Conservation (phyloP, 2,888 invertebrate species). For the Drosophila mulleri region DNA sequence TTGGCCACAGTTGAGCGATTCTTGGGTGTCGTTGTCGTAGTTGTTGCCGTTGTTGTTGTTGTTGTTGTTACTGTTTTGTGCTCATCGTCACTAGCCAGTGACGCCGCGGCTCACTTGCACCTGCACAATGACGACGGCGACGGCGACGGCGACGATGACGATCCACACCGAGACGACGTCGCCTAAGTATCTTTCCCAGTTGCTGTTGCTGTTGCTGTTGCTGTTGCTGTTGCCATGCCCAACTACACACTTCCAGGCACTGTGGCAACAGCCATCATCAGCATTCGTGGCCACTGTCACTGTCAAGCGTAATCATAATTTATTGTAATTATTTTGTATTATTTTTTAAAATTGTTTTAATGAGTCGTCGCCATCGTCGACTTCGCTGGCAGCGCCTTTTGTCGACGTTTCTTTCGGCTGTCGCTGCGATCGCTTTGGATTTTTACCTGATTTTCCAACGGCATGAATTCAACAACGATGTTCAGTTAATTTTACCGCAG, state of each 20-base stretch:
- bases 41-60: conserved; percentile 38
- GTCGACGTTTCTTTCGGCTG: conserved; percentile 40
- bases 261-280: conserved; percentile 51
- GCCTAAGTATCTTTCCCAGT: conserved; percentile 60
- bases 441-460: conserved; percentile 62
- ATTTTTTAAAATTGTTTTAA: conserved; percentile 82
- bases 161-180: conserved; percentile 42
- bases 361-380: conserved; percentile 65
- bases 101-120: conserved; percentile 66
- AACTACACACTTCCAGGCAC: conserved; percentile 58
- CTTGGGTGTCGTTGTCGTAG: conserved; percentile 75
- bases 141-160: conserved; percentile 39
- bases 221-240: conserved; percentile 40
- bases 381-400: conserved; percentile 27
- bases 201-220: conserved; percentile 27
- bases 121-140: conserved; percentile 53
- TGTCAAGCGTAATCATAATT: conserved; percentile 82
- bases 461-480: conserved; percentile 41
- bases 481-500: conserved; percentile 67
- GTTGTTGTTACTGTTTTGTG: conserved; percentile 50
- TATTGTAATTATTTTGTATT: conserved; percentile 83
- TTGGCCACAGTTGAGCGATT: conserved; percentile 79
- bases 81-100: conserved; percentile 62
- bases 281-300: conserved; percentile 74
- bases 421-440: conserved; percentile 63